Evolutionary conservation across 92 coral and sea anemone genomes (phyloP), one percentile per base, ranked within the genome.

Genomic region (Bergia puertoricense): DNA sequence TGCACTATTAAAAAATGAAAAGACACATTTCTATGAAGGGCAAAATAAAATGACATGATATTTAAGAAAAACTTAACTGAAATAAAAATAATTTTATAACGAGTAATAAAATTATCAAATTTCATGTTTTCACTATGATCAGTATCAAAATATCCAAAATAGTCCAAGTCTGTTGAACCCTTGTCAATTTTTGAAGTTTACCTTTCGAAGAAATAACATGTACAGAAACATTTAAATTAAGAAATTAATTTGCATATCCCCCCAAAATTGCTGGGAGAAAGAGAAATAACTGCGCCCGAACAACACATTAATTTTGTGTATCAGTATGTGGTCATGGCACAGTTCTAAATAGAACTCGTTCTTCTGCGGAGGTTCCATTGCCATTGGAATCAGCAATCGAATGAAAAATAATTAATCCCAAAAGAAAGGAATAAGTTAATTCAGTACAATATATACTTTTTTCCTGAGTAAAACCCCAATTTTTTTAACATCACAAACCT

Each of bases 401-500:
- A 18, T 40, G 2, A 6, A n/a, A 23, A 76, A 5, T 11, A 76
- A 76, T 42, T 76, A 16, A 76, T 43, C 11, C 54, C 79, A 42
- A 76, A 42, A 41, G 36, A 75, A 15, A 76, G 79, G 3, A 15
- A 76, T 42, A 8, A 6, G 20, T 42, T 42, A 41, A 0, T 16
- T 42, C 5, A 6, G 37, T 23, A 18, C 22, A 42, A 7, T 2
- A 2, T 11, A 39, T 0, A 1, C 9, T 6, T 36, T 74, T 20
- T 74, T 14, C 79, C 14, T 39, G 15, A 76, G 22, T 6, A 42
- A 18, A 76, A 40, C 80, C 14, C 44, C 5, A 76, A 39, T 16
- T 3, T 40, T 40, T n/a, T 11, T 0, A 42, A 30, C 0, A 62
- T 41, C 8, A 14, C 73, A 5, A 40, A 97, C 99, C 98, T 97